These are phyloP conservation scores for Nomada fabriciana DNA, from an alignment of 2,888 invertebrate species.

Conservation along the genomic window DNA sequence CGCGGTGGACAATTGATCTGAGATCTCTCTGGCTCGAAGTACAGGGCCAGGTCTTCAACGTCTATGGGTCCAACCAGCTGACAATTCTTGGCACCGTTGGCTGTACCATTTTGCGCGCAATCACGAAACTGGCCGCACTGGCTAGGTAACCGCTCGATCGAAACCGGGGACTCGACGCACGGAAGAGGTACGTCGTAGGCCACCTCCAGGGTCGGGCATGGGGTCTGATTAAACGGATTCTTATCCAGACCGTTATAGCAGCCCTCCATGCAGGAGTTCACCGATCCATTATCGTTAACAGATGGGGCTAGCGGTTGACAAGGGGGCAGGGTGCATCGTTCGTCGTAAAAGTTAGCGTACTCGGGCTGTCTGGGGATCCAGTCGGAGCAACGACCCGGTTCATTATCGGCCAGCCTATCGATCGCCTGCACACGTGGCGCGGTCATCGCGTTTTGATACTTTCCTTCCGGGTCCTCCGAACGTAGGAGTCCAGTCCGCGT, in stretches of 20 bases:
- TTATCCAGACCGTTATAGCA: neutral
- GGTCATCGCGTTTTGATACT: slow-evolving; percentile 22
- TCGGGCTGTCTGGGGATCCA: slow-evolving; percentile 38
- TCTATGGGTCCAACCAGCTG: slow-evolving; percentile 73
- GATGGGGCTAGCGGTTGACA: slow-evolving; percentile 10
- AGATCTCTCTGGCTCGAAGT: slow-evolving; percentile 66
- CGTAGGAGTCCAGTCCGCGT: neutral
- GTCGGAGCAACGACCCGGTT: slow-evolving; percentile 51
- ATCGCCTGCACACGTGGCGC: slow-evolving; percentile 42
- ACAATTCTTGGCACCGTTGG: slow-evolving; percentile 41
- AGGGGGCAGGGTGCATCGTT: slow-evolving; percentile 6
- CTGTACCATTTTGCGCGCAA: neutral
- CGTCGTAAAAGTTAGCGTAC: slow-evolving; percentile 35
- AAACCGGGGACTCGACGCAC: neutral
- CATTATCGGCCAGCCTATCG: slow-evolving; percentile 15
- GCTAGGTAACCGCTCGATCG: neutral
- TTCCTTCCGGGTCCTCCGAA: neutral
- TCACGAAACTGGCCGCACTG: slow-evolving; percentile 15
- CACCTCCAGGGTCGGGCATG: fast-evolving
- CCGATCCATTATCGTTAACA: neutral
- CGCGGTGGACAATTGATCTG: slow-evolving; percentile 10
- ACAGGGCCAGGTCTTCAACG: slow-evolving; percentile 78
- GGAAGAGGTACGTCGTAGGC: neutral
- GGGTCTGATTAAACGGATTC: neutral
- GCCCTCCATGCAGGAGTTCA: neutral